Base-by-base conservation (phyloP, 2,888 invertebrate genomes). In the Iselma pallidipennis region DNA sequence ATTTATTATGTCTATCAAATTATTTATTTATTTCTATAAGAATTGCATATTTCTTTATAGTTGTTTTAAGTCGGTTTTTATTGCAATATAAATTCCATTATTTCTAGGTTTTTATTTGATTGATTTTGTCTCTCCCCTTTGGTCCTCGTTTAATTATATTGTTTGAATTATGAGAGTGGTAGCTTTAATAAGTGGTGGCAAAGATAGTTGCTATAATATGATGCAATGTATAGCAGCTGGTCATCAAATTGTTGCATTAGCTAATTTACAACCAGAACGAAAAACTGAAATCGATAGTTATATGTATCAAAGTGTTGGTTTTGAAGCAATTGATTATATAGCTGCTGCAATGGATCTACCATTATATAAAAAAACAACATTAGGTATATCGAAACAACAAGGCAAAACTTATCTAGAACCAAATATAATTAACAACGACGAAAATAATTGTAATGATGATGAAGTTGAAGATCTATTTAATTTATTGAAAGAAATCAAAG, bases 251-350 rank as follows among this genome's bases (percentile, higher is more conserved):
- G 94, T 98, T 58, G 98, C 97, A 37, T 84, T 99, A 78, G 98
- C 97, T 71, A 98, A 99, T 85, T 87, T 99, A 74, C 89, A 90
- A 83, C 98, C 97, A 66, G 86, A 87, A 80, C 89, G 85, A 81
- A 90, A 88, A 88, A 93, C 94, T 89, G 85, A 82, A 71, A 77
- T 81, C 31, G 80, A 81, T 64, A 81, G 81, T 66, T 98, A 94
- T 80, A 99, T 99, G 99, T 99, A 98, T 80, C 99, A 99, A 85
- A 97, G 97, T 54, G 98, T 99, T 57, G 99, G 98, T 0, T 95
- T 96, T 80, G 94, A 97, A 84, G 96, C 95, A 16, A 91, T 99
- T 67, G 90, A 91, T 68, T 85, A 92, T 69, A 94, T 97, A 80
- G 94, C 96, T 25, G 91, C 95, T 80, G 98, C 99, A 1, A 93